Conservation (phyloP, 2,888 invertebrate species). For the Lathronympha strigana region DNA sequence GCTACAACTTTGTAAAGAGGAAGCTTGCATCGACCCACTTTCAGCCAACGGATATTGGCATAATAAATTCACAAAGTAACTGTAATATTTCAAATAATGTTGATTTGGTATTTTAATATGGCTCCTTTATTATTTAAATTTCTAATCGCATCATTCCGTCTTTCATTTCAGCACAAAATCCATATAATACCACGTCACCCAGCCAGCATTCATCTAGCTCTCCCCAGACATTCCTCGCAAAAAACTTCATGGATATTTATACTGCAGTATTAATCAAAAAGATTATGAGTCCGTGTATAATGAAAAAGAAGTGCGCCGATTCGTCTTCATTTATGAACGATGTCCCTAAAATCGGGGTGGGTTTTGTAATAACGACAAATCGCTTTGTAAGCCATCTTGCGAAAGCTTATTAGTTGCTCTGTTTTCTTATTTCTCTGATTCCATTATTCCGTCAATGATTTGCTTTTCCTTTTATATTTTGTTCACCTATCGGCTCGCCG, state of each 20-base stretch:
- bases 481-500: conserved; percentile 26
- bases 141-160: neutral
- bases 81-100: neutral
- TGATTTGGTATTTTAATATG: neutral
- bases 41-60: conserved; percentile 5
- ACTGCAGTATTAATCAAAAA: conserved; percentile 39
- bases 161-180: neutral
- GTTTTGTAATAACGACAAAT: conserved; percentile 38
- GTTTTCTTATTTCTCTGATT: conserved; percentile 32
- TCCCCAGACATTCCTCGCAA: conserved; percentile 13
- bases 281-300: conserved; percentile 36
- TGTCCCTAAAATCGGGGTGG: conserved; percentile 28
- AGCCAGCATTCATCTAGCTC: conserved; percentile 9
- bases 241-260: conserved; percentile 38
- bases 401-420: conserved; percentile 29
- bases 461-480: conserved; percentile 6
- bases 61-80: conserved; percentile 15
- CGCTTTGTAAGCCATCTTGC: conserved; percentile 29
- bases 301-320: conserved; percentile 40
- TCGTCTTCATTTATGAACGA: conserved; percentile 39
- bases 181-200: neutral
- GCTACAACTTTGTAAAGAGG: conserved; percentile 20
- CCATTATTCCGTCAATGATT: conserved; percentile 20
- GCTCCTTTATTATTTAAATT: neutral
- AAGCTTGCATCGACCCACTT: conserved; percentile 17